A percentile compares a stretch with the other conserved stretches of the same genome.
Conservation (phyloP, 2,797 vertebrate genomes). For the Tangara arthus region DNA sequence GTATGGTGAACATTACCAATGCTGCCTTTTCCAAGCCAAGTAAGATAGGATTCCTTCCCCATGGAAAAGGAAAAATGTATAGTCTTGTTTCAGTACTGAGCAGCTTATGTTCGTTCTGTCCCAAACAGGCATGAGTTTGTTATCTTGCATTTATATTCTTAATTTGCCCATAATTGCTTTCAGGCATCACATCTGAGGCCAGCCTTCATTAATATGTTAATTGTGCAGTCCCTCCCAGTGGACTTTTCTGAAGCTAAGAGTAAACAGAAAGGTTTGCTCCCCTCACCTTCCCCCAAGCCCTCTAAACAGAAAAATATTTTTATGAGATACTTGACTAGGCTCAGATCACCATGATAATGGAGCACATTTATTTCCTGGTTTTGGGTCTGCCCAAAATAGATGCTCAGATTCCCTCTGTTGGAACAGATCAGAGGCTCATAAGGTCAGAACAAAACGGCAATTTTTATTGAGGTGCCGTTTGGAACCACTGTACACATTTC, state of each 20-base stretch:
- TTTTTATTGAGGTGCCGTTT: not conserved
- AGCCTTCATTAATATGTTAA: slow-evolving; percentile 69
- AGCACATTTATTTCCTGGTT: not conserved
- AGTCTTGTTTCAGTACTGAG: not conserved
- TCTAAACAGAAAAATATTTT: slow-evolving; percentile 12
- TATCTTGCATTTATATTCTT: slow-evolving; percentile 53
- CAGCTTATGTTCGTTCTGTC: not conserved
- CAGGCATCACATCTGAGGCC: slow-evolving; percentile 59
- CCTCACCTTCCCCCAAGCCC: not conserved
- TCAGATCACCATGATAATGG: not conserved
- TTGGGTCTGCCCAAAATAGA: not conserved
- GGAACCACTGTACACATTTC: not conserved
- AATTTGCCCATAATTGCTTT: slow-evolving; percentile 55
- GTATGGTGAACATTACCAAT: not conserved
- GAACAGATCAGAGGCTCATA: not conserved
- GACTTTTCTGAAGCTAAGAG: slow-evolving; percentile 25
- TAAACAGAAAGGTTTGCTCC: slow-evolving; percentile 55
- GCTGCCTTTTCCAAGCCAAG: not conserved
- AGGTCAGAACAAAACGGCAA: not conserved
- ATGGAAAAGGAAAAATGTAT: not conserved
- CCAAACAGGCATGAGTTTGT: not conserved
- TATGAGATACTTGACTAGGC: not conserved
- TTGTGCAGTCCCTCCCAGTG: slow-evolving; percentile 52
- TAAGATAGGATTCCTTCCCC: not conserved
- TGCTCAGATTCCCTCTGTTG: not conserved